Evolutionary conservation across 2,113 vertebrate genomes (phyloP).

Genomic region (Nansenia antarctica): DNA sequence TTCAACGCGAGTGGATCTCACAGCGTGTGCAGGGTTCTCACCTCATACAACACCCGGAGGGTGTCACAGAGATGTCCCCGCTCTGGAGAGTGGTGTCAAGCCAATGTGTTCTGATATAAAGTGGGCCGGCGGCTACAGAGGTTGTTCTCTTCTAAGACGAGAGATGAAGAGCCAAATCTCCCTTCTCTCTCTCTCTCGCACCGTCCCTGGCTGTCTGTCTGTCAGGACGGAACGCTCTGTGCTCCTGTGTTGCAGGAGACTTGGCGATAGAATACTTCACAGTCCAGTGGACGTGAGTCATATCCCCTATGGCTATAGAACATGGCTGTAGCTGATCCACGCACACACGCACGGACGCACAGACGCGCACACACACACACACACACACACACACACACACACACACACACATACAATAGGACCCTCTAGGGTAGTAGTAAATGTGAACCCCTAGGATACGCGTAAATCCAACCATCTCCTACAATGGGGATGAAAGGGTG

Average conservation of each 20-base stretch:
- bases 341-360: not conserved
- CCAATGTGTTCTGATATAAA: constrained; percentile 28
- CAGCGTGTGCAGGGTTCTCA: constrained; percentile 1
- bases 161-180: constrained; percentile 44
- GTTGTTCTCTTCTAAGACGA: constrained; percentile 45
- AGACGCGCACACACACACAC: not conserved
- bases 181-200: constrained; percentile 14
- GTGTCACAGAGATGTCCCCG: not conserved
- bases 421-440: constrained; percentile 12
- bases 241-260: constrained; percentile 24
- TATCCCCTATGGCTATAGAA: constrained; percentile 15
- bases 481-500: constrained; percentile 44
- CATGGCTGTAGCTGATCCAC: constrained; percentile 13
- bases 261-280: constrained; percentile 17
- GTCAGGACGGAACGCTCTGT: constrained; percentile 33
- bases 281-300: constrained; percentile 35
- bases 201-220: constrained; percentile 20
- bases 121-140: constrained; percentile 38
- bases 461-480: constrained; percentile 40
- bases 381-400: not conserved
- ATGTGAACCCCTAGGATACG: constrained; percentile 27
- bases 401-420: constrained; percentile 2
- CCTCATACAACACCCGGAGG: constrained; percentile 5
- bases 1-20: constrained; percentile 29
- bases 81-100: constrained; percentile 4